Percentiles rank a stretch among this genome's conserved stretches.
These are phyloP conservation scores for Stegostoma tigrinum DNA, from an alignment of 2,113 vertebrate genomes.

Conservation along the genomic window DNA sequence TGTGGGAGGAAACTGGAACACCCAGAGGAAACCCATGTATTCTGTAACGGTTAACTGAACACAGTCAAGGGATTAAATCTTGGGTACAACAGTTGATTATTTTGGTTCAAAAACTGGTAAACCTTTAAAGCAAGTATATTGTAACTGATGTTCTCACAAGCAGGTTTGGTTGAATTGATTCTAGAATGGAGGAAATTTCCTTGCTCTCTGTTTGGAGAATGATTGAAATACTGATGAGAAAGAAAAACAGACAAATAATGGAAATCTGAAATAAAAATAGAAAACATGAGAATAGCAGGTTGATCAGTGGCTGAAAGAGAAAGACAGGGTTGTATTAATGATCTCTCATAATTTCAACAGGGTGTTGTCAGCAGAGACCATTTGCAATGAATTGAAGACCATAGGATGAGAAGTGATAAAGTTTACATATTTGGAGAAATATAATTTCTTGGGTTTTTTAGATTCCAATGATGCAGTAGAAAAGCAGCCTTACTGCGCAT, in stretches of 20 bases:
- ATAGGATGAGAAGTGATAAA: neutral
- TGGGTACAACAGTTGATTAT: neutral
- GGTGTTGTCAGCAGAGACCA: neutral
- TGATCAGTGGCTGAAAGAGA: neutral
- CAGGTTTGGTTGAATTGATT: neutral
- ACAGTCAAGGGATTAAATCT: neutral
- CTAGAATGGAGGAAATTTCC: neutral
- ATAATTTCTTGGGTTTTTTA: neutral
- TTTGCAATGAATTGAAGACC: neutral
- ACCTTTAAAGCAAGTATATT: neutral
- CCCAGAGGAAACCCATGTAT: neutral
- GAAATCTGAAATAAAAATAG: neutral
- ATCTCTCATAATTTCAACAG: neutral
- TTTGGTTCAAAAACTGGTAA: neutral
- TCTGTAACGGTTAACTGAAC: neutral
- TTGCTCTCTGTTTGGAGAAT: neutral
- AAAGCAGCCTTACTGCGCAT: neutral
- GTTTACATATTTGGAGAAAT: constrained; percentile 7
- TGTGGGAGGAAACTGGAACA: neutral
- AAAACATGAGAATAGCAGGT: neutral
- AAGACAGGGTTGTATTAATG: neutral
- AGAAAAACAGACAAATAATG: neutral
- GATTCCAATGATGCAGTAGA: neutral
- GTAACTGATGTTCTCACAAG: neutral
- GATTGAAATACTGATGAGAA: neutral